Evolutionary conservation across 2,797 vertebrate species (phyloP).

Genomic region (Toxotes lorentzi): DNA sequence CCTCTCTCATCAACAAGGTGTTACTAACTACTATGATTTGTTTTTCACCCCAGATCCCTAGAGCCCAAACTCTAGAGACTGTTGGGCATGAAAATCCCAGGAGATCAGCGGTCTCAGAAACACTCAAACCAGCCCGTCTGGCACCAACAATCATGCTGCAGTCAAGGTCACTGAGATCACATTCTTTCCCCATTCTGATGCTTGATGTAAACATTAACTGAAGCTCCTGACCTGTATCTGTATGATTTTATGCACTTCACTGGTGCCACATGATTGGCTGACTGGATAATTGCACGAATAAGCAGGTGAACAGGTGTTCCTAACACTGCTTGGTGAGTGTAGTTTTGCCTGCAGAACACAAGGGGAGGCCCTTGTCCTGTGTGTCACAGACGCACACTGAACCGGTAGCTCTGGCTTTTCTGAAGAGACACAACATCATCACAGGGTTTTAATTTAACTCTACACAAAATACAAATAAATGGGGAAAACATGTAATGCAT

Average conservation of each 20-base stretch:
- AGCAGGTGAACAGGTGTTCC: not conserved
- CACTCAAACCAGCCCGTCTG: not conserved
- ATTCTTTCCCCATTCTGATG: not conserved
- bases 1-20: too few relatives aligned
- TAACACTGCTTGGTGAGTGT: not conserved
- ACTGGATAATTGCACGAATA: not conserved
- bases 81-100: not conserved
- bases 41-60: not conserved
- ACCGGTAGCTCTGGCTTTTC: not conserved
- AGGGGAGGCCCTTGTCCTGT: slow-evolving; percentile 74
- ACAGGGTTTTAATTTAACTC: not conserved
- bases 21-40: not conserved
- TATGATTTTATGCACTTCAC: not conserved
- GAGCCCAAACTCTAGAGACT: not conserved
- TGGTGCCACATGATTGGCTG: not conserved
- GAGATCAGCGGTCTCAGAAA: not conserved
- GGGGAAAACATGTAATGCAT: not conserved
- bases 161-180: not conserved
- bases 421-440: not conserved
- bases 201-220: not conserved
- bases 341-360: slow-evolving; percentile 64
- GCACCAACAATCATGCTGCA: too few relatives aligned
- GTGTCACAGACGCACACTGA: slow-evolving; percentile 41
- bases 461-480: not conserved
- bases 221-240: not conserved